Conservation (phyloP, 2,888 invertebrate genomes). For the Phaedon cochleariae region DNA sequence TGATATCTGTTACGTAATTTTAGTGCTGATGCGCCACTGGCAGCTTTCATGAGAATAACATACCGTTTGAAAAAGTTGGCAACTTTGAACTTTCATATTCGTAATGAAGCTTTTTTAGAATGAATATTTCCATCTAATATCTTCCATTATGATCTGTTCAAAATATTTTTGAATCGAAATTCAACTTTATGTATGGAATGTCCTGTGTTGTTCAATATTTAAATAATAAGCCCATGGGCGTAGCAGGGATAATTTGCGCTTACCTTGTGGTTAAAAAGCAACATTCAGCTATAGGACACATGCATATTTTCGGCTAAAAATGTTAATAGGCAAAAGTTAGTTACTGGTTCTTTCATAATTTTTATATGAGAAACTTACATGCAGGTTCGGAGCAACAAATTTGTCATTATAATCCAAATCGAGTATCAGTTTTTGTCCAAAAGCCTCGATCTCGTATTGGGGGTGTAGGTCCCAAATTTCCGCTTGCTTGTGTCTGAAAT, state of each 20-base stretch:
- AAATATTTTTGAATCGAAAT: no score
- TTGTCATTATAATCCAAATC: conserved; percentile 65
- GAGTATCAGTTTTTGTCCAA: conserved; percentile 67
- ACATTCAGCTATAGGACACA: conserved; percentile 3
- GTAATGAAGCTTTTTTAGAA: no score
- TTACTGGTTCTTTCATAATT: background rate
- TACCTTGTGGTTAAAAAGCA: conserved; percentile 21
- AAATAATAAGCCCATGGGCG: no score
- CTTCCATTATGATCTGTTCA: no score
- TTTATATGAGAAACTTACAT: conserved; percentile 57
- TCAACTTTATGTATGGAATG: no score
- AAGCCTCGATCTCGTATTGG: conserved; percentile 73
- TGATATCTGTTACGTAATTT: no score
- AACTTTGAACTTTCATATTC: no score
- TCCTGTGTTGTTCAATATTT: no score
- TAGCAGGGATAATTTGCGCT: background rate
- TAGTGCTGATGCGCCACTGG: no score
- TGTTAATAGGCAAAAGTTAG: conserved; percentile 2
- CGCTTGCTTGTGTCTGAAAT: conserved; percentile 70
- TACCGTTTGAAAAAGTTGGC: no score
- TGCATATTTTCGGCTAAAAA: conserved; percentile 3
- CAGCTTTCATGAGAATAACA: no score
- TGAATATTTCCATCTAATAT: no score
- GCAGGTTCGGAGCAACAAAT: conserved; percentile 66
- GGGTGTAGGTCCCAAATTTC: conserved; percentile 79